Evolutionary conservation across 1,140 invertebrate genomes (phyloP).

Genomic region (Rhyacophila brunnea): DNA sequence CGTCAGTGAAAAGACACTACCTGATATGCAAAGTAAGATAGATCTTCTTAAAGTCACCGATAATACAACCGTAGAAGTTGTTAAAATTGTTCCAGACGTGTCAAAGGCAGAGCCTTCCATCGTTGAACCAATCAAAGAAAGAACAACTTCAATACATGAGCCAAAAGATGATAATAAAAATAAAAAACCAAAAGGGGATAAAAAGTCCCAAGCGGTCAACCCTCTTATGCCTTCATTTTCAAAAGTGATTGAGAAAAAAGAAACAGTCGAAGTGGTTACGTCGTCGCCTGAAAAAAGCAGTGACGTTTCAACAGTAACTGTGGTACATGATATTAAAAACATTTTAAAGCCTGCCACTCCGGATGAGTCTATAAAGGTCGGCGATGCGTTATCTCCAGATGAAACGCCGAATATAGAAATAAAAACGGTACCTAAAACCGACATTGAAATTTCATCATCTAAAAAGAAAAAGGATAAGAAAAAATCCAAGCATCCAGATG

Average conservation of each 20-base stretch:
- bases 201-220: constrained; percentile 42
- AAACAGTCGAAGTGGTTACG: not conserved
- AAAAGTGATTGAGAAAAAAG: constrained; percentile 40
- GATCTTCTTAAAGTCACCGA: constrained; percentile 7
- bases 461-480: no score
- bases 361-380: no score
- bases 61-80: not conserved
- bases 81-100: not conserved
- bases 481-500: no score
- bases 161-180: not conserved
- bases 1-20: not conserved
- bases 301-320: no score
- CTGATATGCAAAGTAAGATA: not conserved
- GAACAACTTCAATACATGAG: not conserved
- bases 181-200: constrained; percentile 25
- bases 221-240: constrained; percentile 49
- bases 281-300: no score
- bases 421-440: no score
- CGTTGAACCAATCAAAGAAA: no score
- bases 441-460: no score
- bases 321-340: no score
- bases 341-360: not conserved
- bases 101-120: not conserved
- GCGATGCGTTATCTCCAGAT: not conserved
- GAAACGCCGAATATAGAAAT: not conserved